phyloP scores from a whole-genome alignment of 2,888 invertebrate species.

The Melanchra persicariae region DNA sequence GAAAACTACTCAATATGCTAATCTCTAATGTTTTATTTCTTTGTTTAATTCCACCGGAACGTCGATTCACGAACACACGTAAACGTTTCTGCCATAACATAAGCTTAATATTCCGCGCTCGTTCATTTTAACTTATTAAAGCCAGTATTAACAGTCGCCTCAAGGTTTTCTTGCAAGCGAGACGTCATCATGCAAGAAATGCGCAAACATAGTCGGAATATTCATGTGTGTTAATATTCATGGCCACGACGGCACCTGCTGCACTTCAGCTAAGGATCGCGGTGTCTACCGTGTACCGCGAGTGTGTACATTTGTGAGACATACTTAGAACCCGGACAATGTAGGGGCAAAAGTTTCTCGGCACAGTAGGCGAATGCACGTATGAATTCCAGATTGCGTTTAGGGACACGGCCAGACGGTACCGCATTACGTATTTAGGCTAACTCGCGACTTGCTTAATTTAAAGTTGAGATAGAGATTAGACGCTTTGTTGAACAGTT shows the following conservation, averaged over 20 bases:
- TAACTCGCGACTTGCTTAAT: constrained; percentile 57
- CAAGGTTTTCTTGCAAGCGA: constrained; percentile 67
- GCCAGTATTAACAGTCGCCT: constrained; percentile 50
- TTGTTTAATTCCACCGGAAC: background rate
- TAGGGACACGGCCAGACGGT: constrained; percentile 52
- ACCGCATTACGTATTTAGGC: constrained; percentile 58
- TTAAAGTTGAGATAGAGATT: constrained; percentile 62
- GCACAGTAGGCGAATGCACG: constrained; percentile 57
- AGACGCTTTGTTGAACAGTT: constrained; percentile 53
- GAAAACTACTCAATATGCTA: constrained; percentile 38
- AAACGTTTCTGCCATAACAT: constrained; percentile 17
- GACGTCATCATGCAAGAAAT: constrained; percentile 81
- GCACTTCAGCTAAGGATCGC: constrained; percentile 75
- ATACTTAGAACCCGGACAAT: constrained; percentile 50
- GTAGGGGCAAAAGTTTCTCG: constrained; percentile 59
- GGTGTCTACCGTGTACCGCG: constrained; percentile 53
- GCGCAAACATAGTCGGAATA: constrained; percentile 86
- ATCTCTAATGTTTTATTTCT: constrained; percentile 23
- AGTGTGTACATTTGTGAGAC: constrained; percentile 58
- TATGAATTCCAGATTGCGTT: constrained; percentile 72
- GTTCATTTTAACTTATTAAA: constrained; percentile 59
- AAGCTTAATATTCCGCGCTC: constrained; percentile 40
- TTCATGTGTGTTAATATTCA: constrained; percentile 89
- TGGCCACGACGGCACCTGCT: constrained; percentile 80
- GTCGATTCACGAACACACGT: constrained; percentile 15